These are phyloP conservation scores for Leptosomus discolor DNA, from an alignment of 2,113 vertebrate species.

Conservation along the genomic window DNA sequence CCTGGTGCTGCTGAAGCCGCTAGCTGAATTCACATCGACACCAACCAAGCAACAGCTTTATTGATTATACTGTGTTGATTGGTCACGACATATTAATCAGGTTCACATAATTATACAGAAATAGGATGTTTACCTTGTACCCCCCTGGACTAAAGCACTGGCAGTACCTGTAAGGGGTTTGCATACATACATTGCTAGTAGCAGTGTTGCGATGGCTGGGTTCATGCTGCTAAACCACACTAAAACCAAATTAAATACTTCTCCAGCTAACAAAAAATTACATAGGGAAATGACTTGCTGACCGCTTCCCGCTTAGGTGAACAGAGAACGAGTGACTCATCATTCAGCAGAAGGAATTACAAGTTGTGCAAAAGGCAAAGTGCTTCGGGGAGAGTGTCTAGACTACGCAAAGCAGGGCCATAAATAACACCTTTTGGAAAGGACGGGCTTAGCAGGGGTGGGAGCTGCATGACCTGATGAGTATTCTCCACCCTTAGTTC, in stretches of 20 bases:
- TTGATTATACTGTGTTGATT: background rate
- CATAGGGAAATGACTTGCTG: background rate
- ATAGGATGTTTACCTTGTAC: background rate
- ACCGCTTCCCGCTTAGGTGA: background rate
- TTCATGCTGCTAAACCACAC: background rate
- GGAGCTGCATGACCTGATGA: background rate
- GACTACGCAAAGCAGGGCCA: slow-evolving; percentile 16
- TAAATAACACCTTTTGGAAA: slow-evolving; percentile 46
- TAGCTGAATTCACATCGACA: background rate
- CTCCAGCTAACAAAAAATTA: slow-evolving; percentile 6
- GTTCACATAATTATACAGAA: background rate
- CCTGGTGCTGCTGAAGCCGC: background rate
- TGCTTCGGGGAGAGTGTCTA: slow-evolving; percentile 24
- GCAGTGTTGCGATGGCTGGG: background rate
- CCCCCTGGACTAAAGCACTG: background rate
- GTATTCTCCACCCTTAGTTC: background rate
- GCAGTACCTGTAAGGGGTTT: background rate
- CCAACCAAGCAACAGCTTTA: background rate
- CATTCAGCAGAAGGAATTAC: slow-evolving; percentile 40
- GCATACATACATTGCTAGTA: background rate
- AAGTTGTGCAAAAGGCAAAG: slow-evolving; percentile 27
- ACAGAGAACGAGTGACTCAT: slow-evolving; percentile 1
- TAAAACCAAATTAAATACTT: background rate
- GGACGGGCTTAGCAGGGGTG: background rate
- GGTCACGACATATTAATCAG: background rate